A percentile compares a stretch with the other conserved stretches of the same genome.
Conservation (phyloP, 2,797 vertebrate genomes). For the Potorous gilbertii region DNA sequence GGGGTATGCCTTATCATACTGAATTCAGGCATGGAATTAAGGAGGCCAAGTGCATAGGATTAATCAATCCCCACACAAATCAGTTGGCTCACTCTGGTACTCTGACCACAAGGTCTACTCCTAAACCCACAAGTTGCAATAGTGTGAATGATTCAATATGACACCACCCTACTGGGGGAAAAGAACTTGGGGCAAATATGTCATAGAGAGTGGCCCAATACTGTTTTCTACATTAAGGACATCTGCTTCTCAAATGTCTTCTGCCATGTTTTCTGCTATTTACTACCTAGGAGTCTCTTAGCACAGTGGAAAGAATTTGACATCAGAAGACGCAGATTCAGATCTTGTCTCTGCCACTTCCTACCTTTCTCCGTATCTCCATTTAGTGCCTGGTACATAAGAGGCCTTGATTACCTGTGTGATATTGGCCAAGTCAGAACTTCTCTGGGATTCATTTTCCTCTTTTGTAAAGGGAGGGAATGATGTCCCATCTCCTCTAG, state of each 20-base stretch:
- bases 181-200: slow-evolving; percentile 11
- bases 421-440: neutral
- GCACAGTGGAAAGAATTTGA: neutral
- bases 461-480: neutral
- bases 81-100: slow-evolving; percentile 25
- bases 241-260: neutral
- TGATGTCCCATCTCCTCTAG: slow-evolving; percentile 26
- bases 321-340: neutral
- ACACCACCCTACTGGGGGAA: neutral
- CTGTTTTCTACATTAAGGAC: slow-evolving; percentile 36
- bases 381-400: neutral
- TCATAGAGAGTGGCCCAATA: neutral
- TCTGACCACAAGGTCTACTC: slow-evolving; percentile 12
- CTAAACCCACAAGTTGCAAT: neutral
- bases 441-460: neutral
- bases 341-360: neutral
- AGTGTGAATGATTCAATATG: slow-evolving; percentile 42
- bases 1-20: slow-evolving; percentile 14
- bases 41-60: neutral
- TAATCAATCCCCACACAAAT: slow-evolving; percentile 47
- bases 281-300: neutral
- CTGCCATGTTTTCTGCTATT: slow-evolving; percentile 24
- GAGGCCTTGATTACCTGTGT: neutral
- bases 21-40: slow-evolving; percentile 18
- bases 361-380: slow-evolving; percentile 11